Evolutionary conservation across 2,888 invertebrate species (phyloP), one percentile per base, ranked within the genome.

Genomic region (Pristionchus entomophagus): DNA sequence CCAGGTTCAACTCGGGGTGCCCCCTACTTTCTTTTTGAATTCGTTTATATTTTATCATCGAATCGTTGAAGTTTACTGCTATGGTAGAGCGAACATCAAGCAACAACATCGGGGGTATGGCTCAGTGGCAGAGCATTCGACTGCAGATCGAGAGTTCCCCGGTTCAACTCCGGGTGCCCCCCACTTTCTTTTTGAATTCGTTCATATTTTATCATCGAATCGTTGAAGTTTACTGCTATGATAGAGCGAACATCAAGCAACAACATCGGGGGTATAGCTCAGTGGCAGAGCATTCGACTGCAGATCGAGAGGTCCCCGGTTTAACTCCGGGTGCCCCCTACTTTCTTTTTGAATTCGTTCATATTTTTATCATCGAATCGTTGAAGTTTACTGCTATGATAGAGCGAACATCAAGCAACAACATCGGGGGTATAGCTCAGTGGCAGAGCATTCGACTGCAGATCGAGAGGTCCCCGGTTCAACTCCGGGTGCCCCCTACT

Each of bases 81-180:
- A n/a, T n/a, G n/a, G n/a, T n/a, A n/a, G n/a, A n/a, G n/a, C n/a
- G n/a, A n/a, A n/a, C n/a, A n/a, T n/a, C n/a, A n/a, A n/a, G n/a
- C n/a, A n/a, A n/a, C n/a, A 19, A 77, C 73, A 77, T 82, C 56
- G 88, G 89, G 89, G 89, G 87, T 88, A 89, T 89, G 90, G 89
- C 89, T 89, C 89, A 89, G 89, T 89, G 89, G 89, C 86, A 89
- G 89, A 89, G 89, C 89, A 89, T 90, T 90, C 89, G 89, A 90
- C 88, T 90, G 89, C 89, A 89, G 89, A 90, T 90, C 89, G 89
- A 90, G 89, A 89, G 89, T 89, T 89, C 89, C 78, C 87, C 86
- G 89, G 89, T 89, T 89, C 89, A 89, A 90, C 53, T 87, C 89
- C 89, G 89, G 86, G 85, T 86, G 89, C 87, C 89, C 89, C 89